These are phyloP conservation scores for Gobionotothen gibberifrons DNA, from an alignment of 2,797 vertebrate genomes.

Conservation along the genomic window DNA sequence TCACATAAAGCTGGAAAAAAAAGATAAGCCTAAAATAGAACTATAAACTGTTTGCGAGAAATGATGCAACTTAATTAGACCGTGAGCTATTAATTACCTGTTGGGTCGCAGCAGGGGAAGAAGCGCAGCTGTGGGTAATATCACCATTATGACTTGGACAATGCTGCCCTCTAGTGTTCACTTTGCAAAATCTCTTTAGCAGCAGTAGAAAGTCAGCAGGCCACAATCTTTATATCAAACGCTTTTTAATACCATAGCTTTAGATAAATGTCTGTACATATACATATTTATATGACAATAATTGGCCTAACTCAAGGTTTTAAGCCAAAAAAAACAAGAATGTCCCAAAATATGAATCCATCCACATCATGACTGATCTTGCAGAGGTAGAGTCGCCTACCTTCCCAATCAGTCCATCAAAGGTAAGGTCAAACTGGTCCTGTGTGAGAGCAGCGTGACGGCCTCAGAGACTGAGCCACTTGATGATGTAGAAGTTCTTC, in stretches of 20 bases:
- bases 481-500: constrained; percentile 93
- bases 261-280: constrained; percentile 51
- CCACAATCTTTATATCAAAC: constrained; percentile 34
- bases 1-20: constrained; percentile 25
- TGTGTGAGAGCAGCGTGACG: background rate
- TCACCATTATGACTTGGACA: constrained; percentile 20
- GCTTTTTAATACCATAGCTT: constrained; percentile 55
- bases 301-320: background rate
- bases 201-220: constrained; percentile 26
- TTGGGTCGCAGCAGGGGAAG: constrained; percentile 52
- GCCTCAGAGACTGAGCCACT: constrained; percentile 91
- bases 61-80: constrained; percentile 58
- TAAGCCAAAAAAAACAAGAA: background rate
- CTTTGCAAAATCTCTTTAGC: background rate
- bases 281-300: constrained; percentile 42
- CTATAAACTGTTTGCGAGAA: constrained; percentile 37
- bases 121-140: constrained; percentile 24
- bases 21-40: constrained; percentile 32
- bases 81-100: constrained; percentile 60
- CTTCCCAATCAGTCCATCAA: constrained; percentile 47
- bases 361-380: constrained; percentile 14
- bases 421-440: constrained; percentile 16
- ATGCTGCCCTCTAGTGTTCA: constrained; percentile 65
- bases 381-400: constrained; percentile 49
- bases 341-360: constrained; percentile 20